Evolutionary conservation across 2,888 invertebrate genomes (phyloP).

Genomic region (Deilephila elpenor): DNA sequence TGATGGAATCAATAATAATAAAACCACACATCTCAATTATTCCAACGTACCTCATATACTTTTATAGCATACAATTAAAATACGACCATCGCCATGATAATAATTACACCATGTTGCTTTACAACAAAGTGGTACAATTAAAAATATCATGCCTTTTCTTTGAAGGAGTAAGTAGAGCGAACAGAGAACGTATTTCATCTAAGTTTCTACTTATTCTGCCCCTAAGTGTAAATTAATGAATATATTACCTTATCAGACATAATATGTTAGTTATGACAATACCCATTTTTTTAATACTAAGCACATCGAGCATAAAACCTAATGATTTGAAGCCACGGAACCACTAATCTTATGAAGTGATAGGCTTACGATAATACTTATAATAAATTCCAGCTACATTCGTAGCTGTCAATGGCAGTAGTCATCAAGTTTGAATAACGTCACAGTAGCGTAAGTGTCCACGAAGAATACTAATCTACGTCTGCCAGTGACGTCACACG

Average conservation of each 20-base stretch:
- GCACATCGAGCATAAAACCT: no score
- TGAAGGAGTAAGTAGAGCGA: no score
- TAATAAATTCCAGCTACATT: not conserved
- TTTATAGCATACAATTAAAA: not conserved
- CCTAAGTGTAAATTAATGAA: no score
- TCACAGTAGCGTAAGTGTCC: slow-evolving; percentile 42
- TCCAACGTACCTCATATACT: not conserved
- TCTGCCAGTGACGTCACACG: slow-evolving; percentile 57
- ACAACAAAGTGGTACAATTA: not conserved
- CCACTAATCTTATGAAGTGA: not conserved
- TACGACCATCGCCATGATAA: not conserved
- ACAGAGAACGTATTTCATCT: no score
- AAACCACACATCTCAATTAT: no score
- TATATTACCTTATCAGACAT: no score
- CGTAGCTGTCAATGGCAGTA: slow-evolving; percentile 15
- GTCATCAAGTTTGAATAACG: slow-evolving; percentile 41
- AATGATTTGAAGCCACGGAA: not conserved
- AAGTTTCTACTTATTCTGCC: no score
- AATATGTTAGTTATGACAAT: no score
- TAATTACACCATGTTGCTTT: not conserved
- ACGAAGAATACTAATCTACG: slow-evolving; percentile 46
- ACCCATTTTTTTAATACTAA: no score
- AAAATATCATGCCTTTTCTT: not conserved
- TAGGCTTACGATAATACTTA: not conserved
- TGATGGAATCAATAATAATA: no score